Conservation (phyloP, 2,113 vertebrate genomes). For the Pitta sordida region DNA sequence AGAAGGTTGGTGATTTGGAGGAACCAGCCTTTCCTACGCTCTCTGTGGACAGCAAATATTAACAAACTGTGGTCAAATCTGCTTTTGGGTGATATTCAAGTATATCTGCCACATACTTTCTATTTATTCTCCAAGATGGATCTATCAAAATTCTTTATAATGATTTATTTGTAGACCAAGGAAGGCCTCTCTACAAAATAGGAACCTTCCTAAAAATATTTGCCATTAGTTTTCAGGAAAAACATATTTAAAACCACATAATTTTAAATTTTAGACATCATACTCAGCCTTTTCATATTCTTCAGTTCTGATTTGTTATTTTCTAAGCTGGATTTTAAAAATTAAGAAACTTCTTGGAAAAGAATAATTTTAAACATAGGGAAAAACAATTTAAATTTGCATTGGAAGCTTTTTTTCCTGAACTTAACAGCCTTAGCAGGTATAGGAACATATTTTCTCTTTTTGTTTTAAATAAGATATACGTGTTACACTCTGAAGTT, state of each 20-base stretch:
- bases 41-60: not conserved
- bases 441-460: too few relatives aligned
- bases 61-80: not conserved
- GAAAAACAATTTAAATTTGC: not conserved
- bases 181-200: not conserved
- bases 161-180: not conserved
- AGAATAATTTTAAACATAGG: not conserved
- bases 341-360: not conserved
- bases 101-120: not conserved
- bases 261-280: not conserved
- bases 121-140: not conserved
- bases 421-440: not conserved
- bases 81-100: not conserved
- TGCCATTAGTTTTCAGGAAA: not conserved
- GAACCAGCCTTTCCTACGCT: not conserved
- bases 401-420: not conserved
- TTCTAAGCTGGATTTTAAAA: not conserved
- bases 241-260: not conserved
- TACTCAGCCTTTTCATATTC: not conserved
- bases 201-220: not conserved
- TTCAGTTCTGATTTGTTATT: not conserved
- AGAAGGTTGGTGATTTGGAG: not conserved
- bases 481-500: not conserved
- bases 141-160: not conserved
- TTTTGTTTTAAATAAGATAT: not conserved